These are phyloP conservation scores for Caenorhabditis sp. DNA, from an alignment of 2,888 invertebrate genomes.

Conservation along the genomic window DNA sequence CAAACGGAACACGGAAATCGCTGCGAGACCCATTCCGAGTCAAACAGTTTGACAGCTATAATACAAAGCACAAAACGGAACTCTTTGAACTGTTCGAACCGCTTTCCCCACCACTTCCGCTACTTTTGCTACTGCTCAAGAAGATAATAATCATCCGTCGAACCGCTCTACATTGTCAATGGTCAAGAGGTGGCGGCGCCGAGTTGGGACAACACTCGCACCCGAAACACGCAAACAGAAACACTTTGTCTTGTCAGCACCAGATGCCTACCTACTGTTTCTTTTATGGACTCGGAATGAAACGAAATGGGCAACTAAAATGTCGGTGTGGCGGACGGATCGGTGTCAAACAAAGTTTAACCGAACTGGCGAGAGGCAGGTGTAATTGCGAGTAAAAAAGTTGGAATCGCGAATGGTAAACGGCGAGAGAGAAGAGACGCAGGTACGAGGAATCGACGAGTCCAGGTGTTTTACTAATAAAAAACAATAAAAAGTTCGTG, in stretches of 20 bases:
- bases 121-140: too few species aligned
- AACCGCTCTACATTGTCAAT: not conserved
- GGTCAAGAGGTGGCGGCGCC: conserved; percentile 4
- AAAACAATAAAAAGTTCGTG: not conserved
- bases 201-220: conserved; percentile 24
- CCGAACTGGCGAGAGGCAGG: not conserved
- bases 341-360: conserved; percentile 17
- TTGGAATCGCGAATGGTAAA: conserved; percentile 6
- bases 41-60: too few species aligned
- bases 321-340: not conserved
- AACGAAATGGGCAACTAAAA: conserved; percentile 8
- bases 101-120: too few species aligned
- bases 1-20: too few species aligned
- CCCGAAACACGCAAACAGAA: conserved; percentile 26
- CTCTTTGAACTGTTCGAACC: too few species aligned
- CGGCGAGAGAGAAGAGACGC: not conserved
- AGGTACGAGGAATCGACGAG: not conserved
- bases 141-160: too few species aligned
- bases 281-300: conserved; percentile 39
- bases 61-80: not conserved
- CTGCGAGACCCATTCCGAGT: too few species aligned
- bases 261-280: conserved; percentile 30
- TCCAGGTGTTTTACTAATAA: conserved; percentile 3
- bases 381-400: conserved; percentile 37
- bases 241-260: not conserved